Evolutionary conservation across 1,140 invertebrate genomes (phyloP).

Genomic region (Parapsyche elsis): DNA sequence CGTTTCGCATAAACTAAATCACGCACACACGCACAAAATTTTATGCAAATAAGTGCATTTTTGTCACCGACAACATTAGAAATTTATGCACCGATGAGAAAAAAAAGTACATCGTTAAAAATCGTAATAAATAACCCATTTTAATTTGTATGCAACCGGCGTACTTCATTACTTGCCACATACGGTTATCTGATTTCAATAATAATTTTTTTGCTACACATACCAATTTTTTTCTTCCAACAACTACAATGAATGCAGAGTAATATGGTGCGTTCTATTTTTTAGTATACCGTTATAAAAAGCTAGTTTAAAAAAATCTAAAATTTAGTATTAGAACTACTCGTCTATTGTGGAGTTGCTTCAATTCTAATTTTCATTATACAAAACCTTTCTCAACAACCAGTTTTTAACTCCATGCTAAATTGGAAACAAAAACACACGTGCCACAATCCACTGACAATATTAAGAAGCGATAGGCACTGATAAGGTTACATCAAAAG

Average conservation of each 20-base stretch:
- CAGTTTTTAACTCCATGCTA: neutral
- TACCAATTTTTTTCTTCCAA: too few species aligned
- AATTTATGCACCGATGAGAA: neutral
- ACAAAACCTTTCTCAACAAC: neutral
- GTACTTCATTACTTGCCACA: too few species aligned
- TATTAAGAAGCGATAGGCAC: conserved; percentile 23
- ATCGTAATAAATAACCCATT: neutral
- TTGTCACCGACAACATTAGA: neutral
- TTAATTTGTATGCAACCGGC: conserved; percentile 9
- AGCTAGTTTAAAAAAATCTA: too few species aligned
- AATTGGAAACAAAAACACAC: conserved; percentile 25
- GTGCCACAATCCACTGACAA: conserved; percentile 14
- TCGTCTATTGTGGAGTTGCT: neutral
- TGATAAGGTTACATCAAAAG: conserved; percentile 32
- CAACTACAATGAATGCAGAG: too few species aligned
- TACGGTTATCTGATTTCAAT: too few species aligned
- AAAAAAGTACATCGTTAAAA: conserved; percentile 3
- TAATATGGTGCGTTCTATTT: too few species aligned
- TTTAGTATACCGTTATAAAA: too few species aligned
- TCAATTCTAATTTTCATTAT: too few species aligned
- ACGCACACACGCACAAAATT: neutral
- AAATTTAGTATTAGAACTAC: too few species aligned
- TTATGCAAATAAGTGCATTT: conserved; percentile 24
- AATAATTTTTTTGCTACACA: too few species aligned
- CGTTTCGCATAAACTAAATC: conserved; percentile 28